These are phyloP conservation scores for Cyclargus thomasi DNA, from an alignment of 1,140 invertebrate species.

Conservation along the genomic window DNA sequence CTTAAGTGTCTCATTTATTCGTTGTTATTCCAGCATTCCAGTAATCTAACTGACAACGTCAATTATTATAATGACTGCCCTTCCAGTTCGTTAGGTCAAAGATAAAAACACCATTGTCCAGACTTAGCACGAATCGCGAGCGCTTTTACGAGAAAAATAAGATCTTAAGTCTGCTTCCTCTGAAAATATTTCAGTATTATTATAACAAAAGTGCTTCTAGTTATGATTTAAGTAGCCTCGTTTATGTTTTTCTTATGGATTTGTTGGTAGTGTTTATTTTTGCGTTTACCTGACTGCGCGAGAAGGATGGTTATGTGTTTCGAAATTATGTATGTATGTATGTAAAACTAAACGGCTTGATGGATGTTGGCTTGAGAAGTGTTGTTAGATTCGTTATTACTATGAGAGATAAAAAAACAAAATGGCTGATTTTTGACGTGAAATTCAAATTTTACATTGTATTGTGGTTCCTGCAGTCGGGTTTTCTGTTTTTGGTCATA, in stretches of 20 bases:
- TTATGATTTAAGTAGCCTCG: neutral
- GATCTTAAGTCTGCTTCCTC: neutral
- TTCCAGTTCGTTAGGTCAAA: neutral
- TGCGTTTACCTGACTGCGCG: no score
- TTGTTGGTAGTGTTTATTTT: no score
- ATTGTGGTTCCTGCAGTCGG: no score
- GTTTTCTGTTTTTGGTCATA: no score
- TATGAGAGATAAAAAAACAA: no score
- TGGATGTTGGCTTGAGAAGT: no score
- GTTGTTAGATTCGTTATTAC: no score
- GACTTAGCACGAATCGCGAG: neutral
- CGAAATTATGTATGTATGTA: no score
- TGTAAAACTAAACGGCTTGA: no score
- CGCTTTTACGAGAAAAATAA: neutral
- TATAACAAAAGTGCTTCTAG: neutral
- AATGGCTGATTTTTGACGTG: no score
- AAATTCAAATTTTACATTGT: no score
- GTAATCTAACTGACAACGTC: neutral
- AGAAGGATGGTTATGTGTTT: no score
- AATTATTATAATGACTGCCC: slow-evolving; percentile 1
- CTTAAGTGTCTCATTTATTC: neutral
- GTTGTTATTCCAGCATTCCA: neutral
- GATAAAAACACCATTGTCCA: slow-evolving; percentile 1
- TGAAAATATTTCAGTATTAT: neutral
- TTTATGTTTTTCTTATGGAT: neutral